A percentile compares a stretch with the other conserved stretches of the same genome.
These are phyloP conservation scores for Chrysocyon brachyurus DNA, from an alignment of 2,797 vertebrate genomes.

Conservation along the genomic window DNA sequence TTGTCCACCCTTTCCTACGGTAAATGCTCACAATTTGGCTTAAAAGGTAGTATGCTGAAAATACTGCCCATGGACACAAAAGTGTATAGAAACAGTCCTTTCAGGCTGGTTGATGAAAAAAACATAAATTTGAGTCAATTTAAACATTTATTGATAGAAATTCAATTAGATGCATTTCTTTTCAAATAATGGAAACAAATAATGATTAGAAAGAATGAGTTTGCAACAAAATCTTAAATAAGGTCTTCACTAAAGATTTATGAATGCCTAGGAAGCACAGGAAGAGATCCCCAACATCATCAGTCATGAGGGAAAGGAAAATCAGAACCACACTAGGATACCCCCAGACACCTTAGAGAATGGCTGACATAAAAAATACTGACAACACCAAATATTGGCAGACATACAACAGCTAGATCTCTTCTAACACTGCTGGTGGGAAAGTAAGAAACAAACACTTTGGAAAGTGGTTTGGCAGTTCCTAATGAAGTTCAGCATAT, in stretches of 20 bases:
- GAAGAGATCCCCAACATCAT: background rate
- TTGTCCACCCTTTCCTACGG: background rate
- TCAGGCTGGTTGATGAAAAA: background rate
- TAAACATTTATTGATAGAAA: background rate
- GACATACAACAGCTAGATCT: background rate
- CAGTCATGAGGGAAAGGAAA: conserved; percentile 11
- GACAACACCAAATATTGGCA: background rate
- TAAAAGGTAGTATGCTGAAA: background rate
- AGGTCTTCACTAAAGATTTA: background rate
- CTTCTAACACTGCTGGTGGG: background rate
- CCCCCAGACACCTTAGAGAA: background rate
- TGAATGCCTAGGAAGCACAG: background rate
- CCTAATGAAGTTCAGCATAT: background rate
- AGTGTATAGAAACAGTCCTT: background rate
- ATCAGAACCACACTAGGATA: background rate
- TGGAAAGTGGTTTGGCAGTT: background rate
- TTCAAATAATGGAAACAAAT: background rate
- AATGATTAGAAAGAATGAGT: background rate
- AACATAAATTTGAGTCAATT: background rate
- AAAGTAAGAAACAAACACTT: background rate
- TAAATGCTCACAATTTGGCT: background rate
- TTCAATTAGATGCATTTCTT: background rate
- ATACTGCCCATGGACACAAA: background rate
- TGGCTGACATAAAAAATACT: background rate
- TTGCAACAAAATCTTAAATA: background rate